These are phyloP conservation scores for Rhinella marina DNA, from an alignment of 2,797 vertebrate species.

Conservation along the genomic window DNA sequence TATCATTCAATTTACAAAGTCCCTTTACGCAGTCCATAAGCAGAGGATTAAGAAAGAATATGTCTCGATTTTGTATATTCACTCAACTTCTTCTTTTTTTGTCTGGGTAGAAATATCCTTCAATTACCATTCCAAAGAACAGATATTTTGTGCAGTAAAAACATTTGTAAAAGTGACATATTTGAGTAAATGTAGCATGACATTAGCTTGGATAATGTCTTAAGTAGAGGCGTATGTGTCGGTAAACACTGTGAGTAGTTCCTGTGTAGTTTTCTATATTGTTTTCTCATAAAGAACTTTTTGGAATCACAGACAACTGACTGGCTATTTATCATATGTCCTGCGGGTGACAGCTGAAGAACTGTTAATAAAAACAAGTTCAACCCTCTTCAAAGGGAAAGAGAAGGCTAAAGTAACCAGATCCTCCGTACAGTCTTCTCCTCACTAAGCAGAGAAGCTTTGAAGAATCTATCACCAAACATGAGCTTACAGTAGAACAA, in stretches of 20 bases:
- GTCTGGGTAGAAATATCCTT: not conserved
- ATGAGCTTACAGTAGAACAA: not conserved
- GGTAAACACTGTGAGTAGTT: not conserved
- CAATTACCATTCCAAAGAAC: not conserved
- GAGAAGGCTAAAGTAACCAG: slow-evolving; percentile 6
- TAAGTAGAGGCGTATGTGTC: not conserved
- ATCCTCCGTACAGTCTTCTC: slow-evolving; percentile 1
- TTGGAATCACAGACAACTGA: slow-evolving; percentile 19
- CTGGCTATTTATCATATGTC: not conserved
- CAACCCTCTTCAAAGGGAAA: slow-evolving; percentile 14
- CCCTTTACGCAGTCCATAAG: too few species aligned
- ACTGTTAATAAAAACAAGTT: slow-evolving; percentile 41
- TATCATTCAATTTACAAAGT: too few species aligned
- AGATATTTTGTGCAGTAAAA: not conserved
- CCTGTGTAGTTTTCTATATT: not conserved
- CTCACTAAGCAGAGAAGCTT: slow-evolving; percentile 15
- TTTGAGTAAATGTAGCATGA: slow-evolving; percentile 21
- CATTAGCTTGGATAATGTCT: slow-evolving; percentile 4
- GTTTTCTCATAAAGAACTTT: slow-evolving; percentile 4
- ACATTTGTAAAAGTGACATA: not conserved
- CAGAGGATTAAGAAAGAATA: too few species aligned
- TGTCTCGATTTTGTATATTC: too few species aligned
- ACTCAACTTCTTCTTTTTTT: not conserved
- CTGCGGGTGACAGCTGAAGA: slow-evolving; percentile 38
- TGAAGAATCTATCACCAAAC: slow-evolving; percentile 25